phyloP scores from a whole-genome alignment of 2,888 invertebrate genomes.

The Nineta flava region DNA sequence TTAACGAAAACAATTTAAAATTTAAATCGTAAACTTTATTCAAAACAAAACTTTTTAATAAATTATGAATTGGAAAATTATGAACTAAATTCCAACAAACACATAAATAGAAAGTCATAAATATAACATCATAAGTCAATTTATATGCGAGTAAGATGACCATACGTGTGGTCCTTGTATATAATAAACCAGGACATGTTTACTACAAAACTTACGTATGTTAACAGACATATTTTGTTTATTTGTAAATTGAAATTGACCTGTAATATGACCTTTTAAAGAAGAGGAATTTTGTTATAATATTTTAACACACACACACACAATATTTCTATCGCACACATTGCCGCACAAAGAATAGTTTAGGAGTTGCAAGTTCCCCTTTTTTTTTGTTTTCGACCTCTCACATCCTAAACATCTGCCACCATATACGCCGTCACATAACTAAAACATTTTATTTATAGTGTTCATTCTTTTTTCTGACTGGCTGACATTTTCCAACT shows the following conservation, averaged over 20 bases:
- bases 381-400: not conserved
- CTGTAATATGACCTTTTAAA: not conserved
- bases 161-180: too few relatives aligned
- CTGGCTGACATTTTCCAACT: constrained; percentile 5
- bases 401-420: not conserved
- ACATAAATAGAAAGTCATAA: too few relatives aligned
- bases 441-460: constrained; percentile 6
- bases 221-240: not conserved
- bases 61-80: too few relatives aligned
- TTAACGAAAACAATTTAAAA: too few relatives aligned
- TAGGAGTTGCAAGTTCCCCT: not conserved
- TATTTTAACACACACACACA: not conserved
- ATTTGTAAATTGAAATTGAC: not conserved
- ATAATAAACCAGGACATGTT: too few relatives aligned
- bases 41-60: too few relatives aligned
- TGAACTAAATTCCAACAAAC: too few relatives aligned
- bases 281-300: not conserved
- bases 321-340: not conserved
- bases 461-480: constrained; percentile 7
- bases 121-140: too few relatives aligned
- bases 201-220: too few relatives aligned
- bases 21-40: too few relatives aligned
- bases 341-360: not conserved
- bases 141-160: too few relatives aligned
- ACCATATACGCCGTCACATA: not conserved